Conservation (phyloP, 2,113 vertebrate genomes). For the Cephalopholis sonnerati region DNA sequence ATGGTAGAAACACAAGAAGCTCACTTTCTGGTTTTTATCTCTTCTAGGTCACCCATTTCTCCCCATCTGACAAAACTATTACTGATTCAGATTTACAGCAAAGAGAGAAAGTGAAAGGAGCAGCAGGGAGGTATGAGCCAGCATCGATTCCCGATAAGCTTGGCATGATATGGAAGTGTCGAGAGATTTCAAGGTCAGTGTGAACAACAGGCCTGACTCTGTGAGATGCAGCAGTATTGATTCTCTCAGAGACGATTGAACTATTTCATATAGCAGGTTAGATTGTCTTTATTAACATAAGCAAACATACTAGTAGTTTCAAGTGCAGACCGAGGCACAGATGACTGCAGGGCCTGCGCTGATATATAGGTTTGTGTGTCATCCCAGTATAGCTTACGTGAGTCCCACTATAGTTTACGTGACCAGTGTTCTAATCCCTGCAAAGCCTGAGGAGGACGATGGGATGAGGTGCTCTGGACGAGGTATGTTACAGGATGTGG, state of each 20-base stretch:
- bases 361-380: conserved; percentile 73
- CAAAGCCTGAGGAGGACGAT: conserved; percentile 18
- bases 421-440: conserved; percentile 62
- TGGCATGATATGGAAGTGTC: conserved; percentile 20
- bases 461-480: neutral
- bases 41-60: conserved; percentile 43
- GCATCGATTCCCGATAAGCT: conserved; percentile 32
- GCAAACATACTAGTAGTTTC: neutral
- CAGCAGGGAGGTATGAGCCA: neutral
- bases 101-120: conserved; percentile 2
- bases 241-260: neutral
- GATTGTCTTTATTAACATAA: neutral
- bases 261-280: neutral
- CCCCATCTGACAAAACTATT: neutral
- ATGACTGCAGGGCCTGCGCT: conserved; percentile 6
- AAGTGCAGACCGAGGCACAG: neutral
- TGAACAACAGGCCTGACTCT: neutral
- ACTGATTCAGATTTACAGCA: conserved; percentile 3
- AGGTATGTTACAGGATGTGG: conserved; percentile 34
- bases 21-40: conserved; percentile 18
- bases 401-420: conserved; percentile 50
- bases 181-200: conserved; percentile 64
- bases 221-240: conserved; percentile 30
- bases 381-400: conserved; percentile 33
- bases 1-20: neutral